Base-by-base conservation (phyloP, 2,888 invertebrate species). In the Idaea aversata region DNA sequence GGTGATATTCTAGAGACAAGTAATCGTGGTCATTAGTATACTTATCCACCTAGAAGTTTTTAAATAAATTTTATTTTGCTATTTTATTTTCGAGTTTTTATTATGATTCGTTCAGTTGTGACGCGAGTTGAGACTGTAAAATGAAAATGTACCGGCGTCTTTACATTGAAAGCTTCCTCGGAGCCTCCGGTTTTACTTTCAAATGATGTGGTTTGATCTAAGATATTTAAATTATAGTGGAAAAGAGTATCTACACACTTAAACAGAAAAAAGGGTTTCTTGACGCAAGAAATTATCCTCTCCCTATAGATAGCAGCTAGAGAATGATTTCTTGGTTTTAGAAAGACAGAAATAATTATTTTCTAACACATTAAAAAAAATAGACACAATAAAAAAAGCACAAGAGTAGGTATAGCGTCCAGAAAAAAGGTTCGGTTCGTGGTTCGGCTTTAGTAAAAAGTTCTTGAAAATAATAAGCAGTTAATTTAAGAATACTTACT, bases 11-110 rank as follows among this genome's bases (percentile, higher is more conserved):
- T 47, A 7, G 10, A 47, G 47, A 47, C 47, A 47, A 47, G 47
- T 47, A 13, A 47, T 6, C 47, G 47, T 47, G 47, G 36, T 47
- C 10, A 7, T 47, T 47, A 7, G 47, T 47, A 47, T 47, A 47
- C 10, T 69, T 71, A 68, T 71, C 67, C 67, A 65, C 70, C 70
- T 66, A 68, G 62, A 65, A 73, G 65, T 70, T 72, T 70, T 68
- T 63, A 67, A 70, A 72, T 71, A 72, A 72, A 66, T 72, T 71
- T 69, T 67, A 67, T 71, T 72, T 74, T 70, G 72, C 25, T 47
- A 10, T 47, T 47, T 47, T 47, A 13, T 47, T 68, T 70, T 63
- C 59, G 25, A 65, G 66, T 61, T 74, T 72, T 74, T 65, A 67
- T 67, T 72, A 63, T 70, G 68, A 68, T 72, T 71, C 67, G 69